Base-by-base conservation (phyloP, 2,113 vertebrate species). In the Pyxicephalus adspersus region DNA sequence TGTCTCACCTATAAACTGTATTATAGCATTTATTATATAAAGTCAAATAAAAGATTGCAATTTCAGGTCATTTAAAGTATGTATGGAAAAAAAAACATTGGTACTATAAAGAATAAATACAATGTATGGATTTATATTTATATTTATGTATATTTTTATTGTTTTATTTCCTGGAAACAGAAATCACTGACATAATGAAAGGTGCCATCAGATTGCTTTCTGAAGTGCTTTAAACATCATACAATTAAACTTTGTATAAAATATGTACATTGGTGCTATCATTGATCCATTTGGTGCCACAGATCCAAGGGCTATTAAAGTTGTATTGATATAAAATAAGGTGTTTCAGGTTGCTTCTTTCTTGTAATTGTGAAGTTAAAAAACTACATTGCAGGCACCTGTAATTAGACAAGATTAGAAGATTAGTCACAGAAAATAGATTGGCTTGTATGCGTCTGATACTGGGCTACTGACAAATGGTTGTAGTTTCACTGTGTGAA, bases 261-360 rank as follows among this genome's bases (percentile, higher is more conserved):
- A 81, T 57, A 82, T 82, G 61, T 82, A 75, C 80, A 82, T 75
- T 55, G 57, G 38, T 73, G 22, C 45, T 45, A 23, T 65, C 45
- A 64, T 73, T 54, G 31, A 34, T 45, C 2, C 18, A 54, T 28
- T 64, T 13, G 22, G 57, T 57, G 52, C 38, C 34, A 20, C 66
- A 52, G 22, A 68, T n/a, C 66, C 55, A 60, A 7, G 18, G 3
- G 34, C 23, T 64, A 74, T 82, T 75, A 75, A 20, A 17, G n/a
- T 55, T 82, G 45, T 20, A 65, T 58, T 34, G 28, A 29, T 22
- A 13, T 25, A 65, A 65, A 19, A 82, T 60, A 64, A 45, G 29
- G 28, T 82, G 80, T 29, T 29, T 55, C 51, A 15, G 22, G 38
- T 5, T 7, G 11, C 18, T 26, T 51, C 58, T n/a, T 70, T 45